Evolutionary conservation across 2,113 vertebrate genomes (phyloP), one percentile per base, ranked within the genome.

Genomic region (Nettapus auritus): DNA sequence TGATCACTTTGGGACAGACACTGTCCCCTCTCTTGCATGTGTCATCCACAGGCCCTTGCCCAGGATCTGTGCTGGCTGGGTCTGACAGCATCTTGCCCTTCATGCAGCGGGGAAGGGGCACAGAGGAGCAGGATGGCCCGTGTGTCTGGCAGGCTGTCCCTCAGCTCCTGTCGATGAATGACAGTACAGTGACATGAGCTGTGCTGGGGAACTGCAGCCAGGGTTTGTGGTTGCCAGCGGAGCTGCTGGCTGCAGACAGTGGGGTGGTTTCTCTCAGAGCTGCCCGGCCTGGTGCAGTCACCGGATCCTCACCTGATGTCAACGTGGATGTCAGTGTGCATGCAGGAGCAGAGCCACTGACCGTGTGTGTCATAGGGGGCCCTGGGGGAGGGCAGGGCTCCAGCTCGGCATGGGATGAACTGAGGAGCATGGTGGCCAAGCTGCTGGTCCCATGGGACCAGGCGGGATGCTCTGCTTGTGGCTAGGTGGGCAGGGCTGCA

Each of bases 321-420:
- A 26, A 3, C 44, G 28, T 4, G 63, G 55, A 20, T 4, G 12
- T 14, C 6, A 15, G 21, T 0, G 2, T 2, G 14, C 23, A 16
- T 0, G 1, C 13, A 6, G 33, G 33, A 57, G 60, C 50, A 48
- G 44, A 89, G 44, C 52, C 1, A 26, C 55, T 29, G 33, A 2
- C 9, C 2, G 2, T 40, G 26, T 10, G 50, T 9, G 5, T n/a
- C 5, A 8, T 4, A 12, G 8, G 17, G 18, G 2, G 5, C 38
- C 17, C 31, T 20, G 53, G 16, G 34, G 31, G 16, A 8, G 4
- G 20, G 23, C 38, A 31, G 14, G 62, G 9, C 4, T 33, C 18
- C 60, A 22, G 17, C 29, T n/a, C 69, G 81, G 69, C 33, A 31
- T 1, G 1, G 48, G 29, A 8, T 33, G 50, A 44, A 9, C 34